Percentiles rank a stretch among this genome's conserved stretches.
Conservation (phyloP, 2,797 vertebrate species). For the Tragopan temminckii region DNA sequence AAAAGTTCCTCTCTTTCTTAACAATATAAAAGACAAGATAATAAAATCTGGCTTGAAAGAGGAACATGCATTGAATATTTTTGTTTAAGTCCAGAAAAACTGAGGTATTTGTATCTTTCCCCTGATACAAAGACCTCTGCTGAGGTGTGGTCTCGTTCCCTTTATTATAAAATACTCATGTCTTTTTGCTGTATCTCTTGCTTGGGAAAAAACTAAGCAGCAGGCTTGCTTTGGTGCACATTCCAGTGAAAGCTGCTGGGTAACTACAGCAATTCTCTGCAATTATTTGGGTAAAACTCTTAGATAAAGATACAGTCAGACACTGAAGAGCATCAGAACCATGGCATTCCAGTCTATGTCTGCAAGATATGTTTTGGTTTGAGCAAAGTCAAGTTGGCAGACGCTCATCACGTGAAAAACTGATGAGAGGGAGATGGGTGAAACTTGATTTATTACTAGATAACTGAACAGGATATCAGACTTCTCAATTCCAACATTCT, state of each 20-base stretch:
- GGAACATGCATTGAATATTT: background rate
- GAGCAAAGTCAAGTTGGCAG: background rate
- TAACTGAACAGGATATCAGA: background rate
- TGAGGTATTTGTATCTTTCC: background rate
- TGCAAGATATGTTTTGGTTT: background rate
- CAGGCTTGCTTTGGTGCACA: background rate
- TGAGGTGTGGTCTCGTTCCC: background rate
- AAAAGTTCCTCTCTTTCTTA: background rate
- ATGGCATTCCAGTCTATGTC: background rate
- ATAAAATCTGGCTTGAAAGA: background rate
- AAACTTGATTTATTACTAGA: slow-evolving; percentile 32
- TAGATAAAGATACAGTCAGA: background rate
- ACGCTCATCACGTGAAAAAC: background rate
- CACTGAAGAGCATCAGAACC: background rate
- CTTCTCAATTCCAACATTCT: background rate
- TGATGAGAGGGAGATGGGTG: background rate
- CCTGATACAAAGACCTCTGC: background rate
- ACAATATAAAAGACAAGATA: background rate
- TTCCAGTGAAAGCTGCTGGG: background rate
- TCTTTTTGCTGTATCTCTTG: background rate
- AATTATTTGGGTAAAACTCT: background rate
- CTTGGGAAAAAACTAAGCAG: background rate
- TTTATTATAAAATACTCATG: background rate
- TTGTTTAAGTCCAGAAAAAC: background rate
- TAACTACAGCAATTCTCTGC: background rate